phyloP scores from a whole-genome alignment of 64 coral and sea anemone species.

The Astreopora myriophthalma region DNA sequence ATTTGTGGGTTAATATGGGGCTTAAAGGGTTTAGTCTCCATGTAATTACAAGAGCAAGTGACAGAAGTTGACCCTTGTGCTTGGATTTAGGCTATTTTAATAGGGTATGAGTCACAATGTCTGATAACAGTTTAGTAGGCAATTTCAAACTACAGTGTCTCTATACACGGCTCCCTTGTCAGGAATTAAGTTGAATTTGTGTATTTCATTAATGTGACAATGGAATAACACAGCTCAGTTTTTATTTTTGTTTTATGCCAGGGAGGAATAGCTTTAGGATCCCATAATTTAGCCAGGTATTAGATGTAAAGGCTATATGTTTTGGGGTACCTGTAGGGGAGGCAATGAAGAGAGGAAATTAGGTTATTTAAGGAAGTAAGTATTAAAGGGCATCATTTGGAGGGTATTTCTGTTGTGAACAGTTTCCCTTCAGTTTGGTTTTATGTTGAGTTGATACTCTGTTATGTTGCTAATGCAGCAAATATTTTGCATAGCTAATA shows the following conservation, averaged over 20 bases:
- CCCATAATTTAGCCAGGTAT: conserved; percentile 30
- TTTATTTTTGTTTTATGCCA: conserved; percentile 8
- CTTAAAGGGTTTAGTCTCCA: neutral
- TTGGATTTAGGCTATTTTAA: neutral
- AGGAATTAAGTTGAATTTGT: conserved; percentile 16
- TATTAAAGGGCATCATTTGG: conserved; percentile 24
- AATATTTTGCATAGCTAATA: conserved; percentile 23
- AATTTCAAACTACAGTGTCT: neutral
- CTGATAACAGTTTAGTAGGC: neutral
- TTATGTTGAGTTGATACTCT: conserved; percentile 16
- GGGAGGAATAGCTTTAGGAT: conserved; percentile 25
- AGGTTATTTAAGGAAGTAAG: conserved; percentile 23
- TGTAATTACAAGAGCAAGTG: neutral
- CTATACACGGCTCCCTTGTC: conserved; percentile 17
- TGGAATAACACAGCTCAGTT: conserved; percentile 22
- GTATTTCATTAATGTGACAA: conserved; percentile 14
- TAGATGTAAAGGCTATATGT: conserved; percentile 12
- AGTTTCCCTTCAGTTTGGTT: conserved; percentile 19
- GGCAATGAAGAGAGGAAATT: conserved; percentile 26
- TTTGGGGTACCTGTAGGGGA: conserved; percentile 28
- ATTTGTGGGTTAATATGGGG: neutral
- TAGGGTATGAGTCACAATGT: neutral
- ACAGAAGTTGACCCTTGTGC: neutral
- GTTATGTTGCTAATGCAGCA: conserved; percentile 8
- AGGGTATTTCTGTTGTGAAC: conserved; percentile 27